Evolutionary conservation across 92 coral and sea anemone genomes (phyloP).

Genomic region (Porites rus): DNA sequence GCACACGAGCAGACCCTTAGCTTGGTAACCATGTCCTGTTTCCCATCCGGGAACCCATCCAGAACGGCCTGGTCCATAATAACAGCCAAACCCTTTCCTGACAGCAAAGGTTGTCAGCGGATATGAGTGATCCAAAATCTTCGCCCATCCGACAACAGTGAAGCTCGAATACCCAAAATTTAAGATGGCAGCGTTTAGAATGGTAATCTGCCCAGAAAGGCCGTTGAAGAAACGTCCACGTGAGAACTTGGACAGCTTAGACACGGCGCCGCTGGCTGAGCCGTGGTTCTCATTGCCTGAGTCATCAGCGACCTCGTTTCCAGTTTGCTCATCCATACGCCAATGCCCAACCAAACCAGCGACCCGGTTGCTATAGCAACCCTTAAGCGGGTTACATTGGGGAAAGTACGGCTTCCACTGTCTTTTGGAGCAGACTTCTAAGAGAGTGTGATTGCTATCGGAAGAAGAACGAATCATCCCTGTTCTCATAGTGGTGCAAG

Average conservation of each 20-base stretch:
- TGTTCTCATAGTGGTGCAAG: conserved; percentile 19
- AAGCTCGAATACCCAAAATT: conserved; percentile 72
- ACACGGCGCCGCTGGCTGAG: conserved; percentile 53
- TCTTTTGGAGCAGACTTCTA: conserved; percentile 29
- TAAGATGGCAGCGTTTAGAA: conserved; percentile 45
- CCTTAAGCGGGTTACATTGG: not conserved
- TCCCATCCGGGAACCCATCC: conserved; percentile 78
- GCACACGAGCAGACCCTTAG: conserved; percentile 57
- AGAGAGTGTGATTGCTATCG: not conserved
- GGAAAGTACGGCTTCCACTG: conserved; percentile 24
- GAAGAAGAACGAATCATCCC: conserved; percentile 13
- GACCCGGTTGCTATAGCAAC: conserved; percentile 30
- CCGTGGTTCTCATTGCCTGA: conserved; percentile 82
- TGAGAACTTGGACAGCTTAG: conserved; percentile 66
- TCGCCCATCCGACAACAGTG: conserved; percentile 73
- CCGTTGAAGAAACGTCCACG: conserved; percentile 78
- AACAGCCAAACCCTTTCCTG: conserved; percentile 76
- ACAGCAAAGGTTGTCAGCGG: conserved; percentile 82
- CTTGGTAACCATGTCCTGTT: conserved; percentile 60
- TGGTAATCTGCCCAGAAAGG: conserved; percentile 38
- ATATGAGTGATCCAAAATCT: conserved; percentile 67
- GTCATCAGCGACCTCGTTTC: conserved; percentile 78
- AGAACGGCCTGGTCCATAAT: conserved; percentile 32
- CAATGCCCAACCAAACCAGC: conserved; percentile 74
- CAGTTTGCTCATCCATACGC: conserved; percentile 87